Base-by-base conservation (phyloP, 23 tunicate genomes). In the Phallusia fumigata region DNA sequence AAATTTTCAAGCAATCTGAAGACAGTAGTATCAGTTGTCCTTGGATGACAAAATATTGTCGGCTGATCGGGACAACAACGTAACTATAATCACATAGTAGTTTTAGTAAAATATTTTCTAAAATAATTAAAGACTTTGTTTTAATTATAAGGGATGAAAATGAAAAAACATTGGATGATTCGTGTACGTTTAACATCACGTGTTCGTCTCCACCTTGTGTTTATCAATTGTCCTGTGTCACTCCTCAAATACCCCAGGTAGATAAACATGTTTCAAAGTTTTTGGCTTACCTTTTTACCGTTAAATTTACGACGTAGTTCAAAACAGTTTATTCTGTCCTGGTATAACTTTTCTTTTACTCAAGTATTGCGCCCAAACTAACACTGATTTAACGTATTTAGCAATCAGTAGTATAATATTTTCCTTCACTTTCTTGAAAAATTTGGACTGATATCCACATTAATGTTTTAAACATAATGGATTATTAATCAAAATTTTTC, bases 231-330 rank as follows among this genome's bases (percentile, higher is more conserved):
- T 58, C 69, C 13, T 58, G 69, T 24, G 28, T 58, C 28, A 58
- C 69, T 58, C 69, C 69, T 16, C 69, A 58, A 13, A 58, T 58
- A 58, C 69, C 69, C 8, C 26, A 58, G 69, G 69, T 58, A 24
- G 28, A 2, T 58, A 8, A 58, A 24, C 1, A 5, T 58, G 16
- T 1, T 5, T 24, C 13, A 1, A 6, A 21, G 69, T n/a, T n/a
- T n/a, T n/a, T n/a, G n/a, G n/a, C n/a, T n/a, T n/a, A n/a, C n/a
- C n/a, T n/a, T n/a, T n/a, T n/a, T n/a, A n/a, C n/a, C n/a, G n/a
- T n/a, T n/a, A n/a, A n/a, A n/a, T n/a, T n/a, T n/a, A n/a, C n/a
- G n/a, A n/a, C n/a, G n/a, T n/a, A n/a, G n/a, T n/a, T n/a, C n/a
- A n/a, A n/a, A n/a, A n/a, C n/a, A n/a, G n/a, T n/a, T n/a, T n/a